Evolutionary conservation across 1,140 invertebrate species (phyloP), one percentile per base, ranked within the genome.

Genomic region (Pentalonia nigronervosa): DNA sequence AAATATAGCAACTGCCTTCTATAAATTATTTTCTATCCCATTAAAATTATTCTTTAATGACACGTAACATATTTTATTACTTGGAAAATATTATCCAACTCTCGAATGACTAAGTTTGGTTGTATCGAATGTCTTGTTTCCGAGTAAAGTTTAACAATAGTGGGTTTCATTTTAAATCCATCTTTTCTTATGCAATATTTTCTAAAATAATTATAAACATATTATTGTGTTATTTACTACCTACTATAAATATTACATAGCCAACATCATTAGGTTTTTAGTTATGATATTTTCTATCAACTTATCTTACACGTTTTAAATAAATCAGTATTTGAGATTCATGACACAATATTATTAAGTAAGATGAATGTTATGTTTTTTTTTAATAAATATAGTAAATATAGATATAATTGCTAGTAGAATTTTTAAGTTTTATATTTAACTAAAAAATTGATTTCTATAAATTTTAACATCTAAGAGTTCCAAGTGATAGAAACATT

Each of bases 41-140:
- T 89, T 56, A 53, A 56, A 8, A 53, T 89, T 14, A 36, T 56
- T 56, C 9, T 9, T 92, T 92, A 92, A 92, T 83, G 91, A 81
- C 30, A 7, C n/a, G n/a, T 92, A 83, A 92, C 47, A 41, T 50
- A 45, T 93, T 86, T 84, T 84, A 86, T 93, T 93, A 93, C 91
- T 36, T 86, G 34, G 36, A 93, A 93, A 84, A 86, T 84, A 93
- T 86, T 86, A 56, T 93, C 20, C 7, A 20, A 50, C 25, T 93
- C 91, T 84, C 91, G 81, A 56, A 93, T 17, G 9, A 86, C 47
- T 41, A 93, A 93, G 48, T 86, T 86, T 8, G 91, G 91, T 21
- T 41, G 81, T 53, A 93, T 84, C 8, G 91, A 93, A 84, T 93
- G 91, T 56, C 81, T 93, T 25, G 91, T 93, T 93, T 93, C 91